These are phyloP conservation scores for Trichonephila clavipes DNA, from an alignment of 1,140 invertebrate genomes.

Conservation along the genomic window DNA sequence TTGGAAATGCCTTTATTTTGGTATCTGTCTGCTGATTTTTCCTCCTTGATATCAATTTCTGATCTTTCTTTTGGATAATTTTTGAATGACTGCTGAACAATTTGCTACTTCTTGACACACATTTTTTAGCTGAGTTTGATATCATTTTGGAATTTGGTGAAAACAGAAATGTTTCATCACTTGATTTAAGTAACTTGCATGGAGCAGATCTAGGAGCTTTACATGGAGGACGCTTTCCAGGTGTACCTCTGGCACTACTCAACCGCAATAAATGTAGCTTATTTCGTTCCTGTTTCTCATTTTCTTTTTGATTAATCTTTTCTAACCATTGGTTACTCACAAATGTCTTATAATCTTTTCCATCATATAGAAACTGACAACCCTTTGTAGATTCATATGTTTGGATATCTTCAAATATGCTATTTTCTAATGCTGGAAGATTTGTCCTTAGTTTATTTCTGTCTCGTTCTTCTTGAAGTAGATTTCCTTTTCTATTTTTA, in stretches of 20 bases:
- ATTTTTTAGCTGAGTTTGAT: neutral
- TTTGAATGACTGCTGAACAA: neutral
- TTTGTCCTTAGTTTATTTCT: constrained; percentile 87
- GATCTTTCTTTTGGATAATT: neutral
- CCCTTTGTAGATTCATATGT: constrained; percentile 80
- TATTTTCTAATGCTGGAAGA: constrained; percentile 82
- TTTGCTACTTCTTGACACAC: neutral
- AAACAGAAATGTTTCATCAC: neutral
- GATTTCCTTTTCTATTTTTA: constrained; percentile 90
- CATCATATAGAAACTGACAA: constrained; percentile 80
- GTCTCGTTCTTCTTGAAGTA: constrained; percentile 91
- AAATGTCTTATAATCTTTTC: constrained; percentile 79
- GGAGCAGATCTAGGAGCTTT: constrained; percentile 30
- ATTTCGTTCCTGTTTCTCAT: constrained; percentile 79
- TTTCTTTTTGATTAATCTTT: constrained; percentile 80
- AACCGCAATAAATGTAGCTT: neutral
- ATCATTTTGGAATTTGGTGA: neutral
- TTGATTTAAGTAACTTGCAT: constrained; percentile 40
- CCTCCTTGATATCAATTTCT: neutral
- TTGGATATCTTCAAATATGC: constrained; percentile 79
- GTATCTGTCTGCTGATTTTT: neutral
- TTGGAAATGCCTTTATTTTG: neutral
- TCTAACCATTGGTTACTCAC: constrained; percentile 80
- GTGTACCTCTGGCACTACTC: neutral
- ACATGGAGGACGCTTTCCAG: constrained; percentile 18